Base-by-base conservation (phyloP, 2,113 vertebrate species). In the Struthio camelus region DNA sequence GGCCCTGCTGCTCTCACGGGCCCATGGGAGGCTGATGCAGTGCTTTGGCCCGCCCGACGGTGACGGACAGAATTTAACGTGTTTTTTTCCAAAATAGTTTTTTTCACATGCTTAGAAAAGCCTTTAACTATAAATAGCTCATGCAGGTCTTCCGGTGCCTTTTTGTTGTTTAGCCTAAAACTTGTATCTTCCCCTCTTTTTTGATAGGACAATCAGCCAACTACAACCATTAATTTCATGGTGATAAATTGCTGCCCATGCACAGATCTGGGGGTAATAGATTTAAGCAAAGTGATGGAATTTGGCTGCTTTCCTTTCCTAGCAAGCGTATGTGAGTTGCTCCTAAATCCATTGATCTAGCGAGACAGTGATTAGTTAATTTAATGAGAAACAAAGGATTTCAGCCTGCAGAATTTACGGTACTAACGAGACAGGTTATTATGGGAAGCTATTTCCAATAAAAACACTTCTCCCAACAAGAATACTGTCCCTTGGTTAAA, bases 381-480 rank as follows among this genome's bases (percentile, higher is more conserved):
- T 91, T 95, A 97, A 97, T 92, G 70, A 95, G 94, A 93, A 97
- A 83, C 83, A 88, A 95, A 92, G 78, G 69, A 88, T 81, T 97
- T 67, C 56, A 93, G 66, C 78, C 91, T 59, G 56, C 79, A 92
- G 30, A 94, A 95, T 85, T 89, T 95, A 93, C 36, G 51, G 72
- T 69, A 46, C 91, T 96, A 94, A 96, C 81, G 81, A 80, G 70
- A 80, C 28, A 90, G 59, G 56, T 89, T 95, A 61, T 96, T 92
- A 91, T 80, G 42, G 50, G 87, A 91, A 94, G 64, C 64, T 83
- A 53, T 91, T 96, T 90, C 85, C 65, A 86, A 86, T 93, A 93
- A 96, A 95, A 97, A 53, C 79, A 73, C 56, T 95, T 95, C 72
- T 80, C 54, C 51, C 91, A 80, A 66, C 15, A 64, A 91, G 71